phyloP scores from a whole-genome alignment of 2,113 vertebrate genomes.

The Atherinomorus stipes region DNA sequence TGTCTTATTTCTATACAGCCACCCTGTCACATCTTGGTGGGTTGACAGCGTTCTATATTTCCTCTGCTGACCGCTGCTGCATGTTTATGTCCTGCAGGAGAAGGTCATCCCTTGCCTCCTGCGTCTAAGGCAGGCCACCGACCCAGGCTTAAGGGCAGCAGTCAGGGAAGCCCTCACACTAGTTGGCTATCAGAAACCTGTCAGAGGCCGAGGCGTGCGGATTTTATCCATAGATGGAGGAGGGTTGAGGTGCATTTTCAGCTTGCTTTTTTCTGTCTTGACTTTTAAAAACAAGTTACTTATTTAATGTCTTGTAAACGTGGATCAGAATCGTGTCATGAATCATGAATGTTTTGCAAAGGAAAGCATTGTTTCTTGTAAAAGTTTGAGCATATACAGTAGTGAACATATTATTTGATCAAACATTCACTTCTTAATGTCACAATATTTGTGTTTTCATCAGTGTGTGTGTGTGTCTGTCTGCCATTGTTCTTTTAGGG shows the following conservation, averaged over 20 bases:
- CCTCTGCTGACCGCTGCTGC: conserved; percentile 21
- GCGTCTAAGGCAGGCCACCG: conserved; percentile 87
- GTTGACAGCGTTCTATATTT: neutral
- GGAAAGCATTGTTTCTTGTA: neutral
- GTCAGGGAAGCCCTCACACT: conserved; percentile 92
- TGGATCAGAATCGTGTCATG: conserved; percentile 1
- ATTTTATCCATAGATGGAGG: conserved; percentile 94
- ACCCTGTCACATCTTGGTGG: neutral
- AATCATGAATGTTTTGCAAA: conserved; percentile 13
- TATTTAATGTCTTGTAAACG: neutral
- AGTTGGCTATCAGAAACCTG: conserved; percentile 90
- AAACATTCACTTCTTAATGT: neutral
- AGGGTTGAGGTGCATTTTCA: conserved; percentile 80
- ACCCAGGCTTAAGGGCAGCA: conserved; percentile 89
- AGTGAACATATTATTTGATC: neutral
- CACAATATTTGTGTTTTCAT: neutral
- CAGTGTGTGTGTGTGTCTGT: neutral
- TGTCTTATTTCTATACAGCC: neutral
- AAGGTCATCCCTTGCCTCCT: conserved; percentile 90
- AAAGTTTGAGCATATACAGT: neutral
- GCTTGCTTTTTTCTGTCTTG: neutral
- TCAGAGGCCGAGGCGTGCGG: conserved; percentile 91
- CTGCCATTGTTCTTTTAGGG: conserved; percentile 81
- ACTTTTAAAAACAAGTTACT: neutral
- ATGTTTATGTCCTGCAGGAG: conserved; percentile 81